A percentile compares a stretch with the other conserved stretches of the same genome.
phyloP scores from a whole-genome alignment of 2,888 invertebrate genomes.

The Synergus japonicus region DNA sequence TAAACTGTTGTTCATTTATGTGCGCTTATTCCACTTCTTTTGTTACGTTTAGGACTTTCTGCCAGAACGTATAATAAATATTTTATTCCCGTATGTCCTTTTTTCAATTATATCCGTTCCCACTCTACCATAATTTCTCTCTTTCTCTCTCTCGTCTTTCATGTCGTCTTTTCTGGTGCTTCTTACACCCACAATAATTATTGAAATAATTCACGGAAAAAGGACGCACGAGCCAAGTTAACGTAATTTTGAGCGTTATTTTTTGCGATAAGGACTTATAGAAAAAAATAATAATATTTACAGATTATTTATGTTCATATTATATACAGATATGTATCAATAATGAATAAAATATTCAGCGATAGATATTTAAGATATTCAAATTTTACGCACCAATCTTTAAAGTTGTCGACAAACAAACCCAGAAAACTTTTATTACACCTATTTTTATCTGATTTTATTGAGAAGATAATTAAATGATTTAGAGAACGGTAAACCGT shows the following conservation, averaged over 20 bases:
- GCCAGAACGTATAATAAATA: constrained; percentile 40
- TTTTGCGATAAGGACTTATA: constrained; percentile 14
- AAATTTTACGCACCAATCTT: neutral
- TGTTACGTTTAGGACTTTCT: constrained; percentile 38
- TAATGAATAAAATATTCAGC: neutral
- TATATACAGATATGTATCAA: no score
- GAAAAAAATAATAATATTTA: no score
- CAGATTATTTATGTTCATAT: neutral
- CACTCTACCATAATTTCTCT: constrained; percentile 13
- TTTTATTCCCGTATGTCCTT: constrained; percentile 4
- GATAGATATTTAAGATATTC: neutral
- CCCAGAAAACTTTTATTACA: neutral
- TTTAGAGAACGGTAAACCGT: neutral
- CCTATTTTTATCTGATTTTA: neutral
- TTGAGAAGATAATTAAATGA: neutral
- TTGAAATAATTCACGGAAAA: constrained; percentile 27
- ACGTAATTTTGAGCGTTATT: constrained; percentile 28
- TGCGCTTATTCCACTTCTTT: constrained; percentile 37
- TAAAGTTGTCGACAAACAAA: neutral
- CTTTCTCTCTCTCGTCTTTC: neutral
- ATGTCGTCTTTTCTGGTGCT: neutral
- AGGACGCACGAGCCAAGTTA: constrained; percentile 37
- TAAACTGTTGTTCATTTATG: constrained; percentile 39
- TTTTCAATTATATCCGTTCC: constrained; percentile 38
- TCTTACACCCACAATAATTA: constrained; percentile 25